A percentile compares a stretch with the other conserved stretches of the same genome.
phyloP scores from a whole-genome alignment of 92 coral and sea anemone genomes.

The Palythoa caribaeorum region DNA sequence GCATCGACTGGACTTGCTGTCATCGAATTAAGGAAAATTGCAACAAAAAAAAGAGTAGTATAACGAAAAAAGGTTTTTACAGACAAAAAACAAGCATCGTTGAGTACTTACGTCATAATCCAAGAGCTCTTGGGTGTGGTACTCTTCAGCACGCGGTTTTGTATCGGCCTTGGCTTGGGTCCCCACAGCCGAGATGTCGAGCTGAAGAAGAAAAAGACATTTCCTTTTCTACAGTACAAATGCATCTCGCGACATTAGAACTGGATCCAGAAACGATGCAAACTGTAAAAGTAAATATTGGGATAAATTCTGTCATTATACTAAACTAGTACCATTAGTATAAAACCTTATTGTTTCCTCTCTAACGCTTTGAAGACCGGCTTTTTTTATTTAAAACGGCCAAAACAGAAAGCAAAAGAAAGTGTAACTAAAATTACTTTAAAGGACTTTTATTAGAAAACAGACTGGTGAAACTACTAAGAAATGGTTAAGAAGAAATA shows the following conservation, averaged over 20 bases:
- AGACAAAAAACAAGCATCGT: background rate
- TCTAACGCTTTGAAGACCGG: no score
- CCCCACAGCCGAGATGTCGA: constrained; percentile 12
- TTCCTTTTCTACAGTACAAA: background rate
- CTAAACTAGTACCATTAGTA: no score
- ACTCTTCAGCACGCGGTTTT: constrained; percentile 3
- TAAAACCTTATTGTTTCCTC: no score
- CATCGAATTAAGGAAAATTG: background rate
- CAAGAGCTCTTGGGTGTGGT: constrained; percentile 31
- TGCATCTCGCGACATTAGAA: background rate
- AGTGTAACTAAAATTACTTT: no score
- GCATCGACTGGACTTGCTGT: background rate
- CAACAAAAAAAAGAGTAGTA: no score
- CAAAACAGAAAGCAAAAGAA: no score
- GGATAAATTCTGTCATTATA: no score
- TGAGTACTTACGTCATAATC: constrained; percentile 30
- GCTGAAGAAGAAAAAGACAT: constrained; percentile 6
- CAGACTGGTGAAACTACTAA: no score
- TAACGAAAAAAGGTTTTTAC: background rate
- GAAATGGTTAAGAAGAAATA: background rate
- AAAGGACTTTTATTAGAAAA: no score
- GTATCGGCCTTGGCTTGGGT: constrained; percentile 19
- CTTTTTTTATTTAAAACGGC: no score
- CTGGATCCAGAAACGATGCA: background rate
- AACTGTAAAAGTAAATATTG: background rate